Evolutionary conservation across 2,113 vertebrate species (phyloP).

Genomic region (Calypte anna): DNA sequence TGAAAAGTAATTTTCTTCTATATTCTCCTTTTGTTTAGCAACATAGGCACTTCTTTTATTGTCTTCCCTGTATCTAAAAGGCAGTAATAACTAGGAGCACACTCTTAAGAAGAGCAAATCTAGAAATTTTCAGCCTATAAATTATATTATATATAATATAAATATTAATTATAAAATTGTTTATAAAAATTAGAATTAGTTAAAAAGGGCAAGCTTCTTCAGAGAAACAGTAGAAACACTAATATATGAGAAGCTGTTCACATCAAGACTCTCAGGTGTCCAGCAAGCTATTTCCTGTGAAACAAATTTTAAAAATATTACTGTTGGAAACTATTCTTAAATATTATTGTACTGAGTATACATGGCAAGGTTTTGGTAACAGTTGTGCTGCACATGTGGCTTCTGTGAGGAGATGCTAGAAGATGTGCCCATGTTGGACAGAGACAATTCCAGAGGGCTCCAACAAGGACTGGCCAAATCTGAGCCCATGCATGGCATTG

Average conservation of each 20-base stretch:
- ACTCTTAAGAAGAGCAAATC: neutral
- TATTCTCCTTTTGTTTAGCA: neutral
- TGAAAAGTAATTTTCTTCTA: neutral
- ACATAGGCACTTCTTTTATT: neutral
- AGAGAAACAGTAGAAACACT: neutral
- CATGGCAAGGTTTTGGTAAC: neutral
- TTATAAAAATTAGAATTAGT: neutral
- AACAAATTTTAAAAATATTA: neutral
- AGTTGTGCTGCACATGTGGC: neutral
- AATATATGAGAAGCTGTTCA: neutral
- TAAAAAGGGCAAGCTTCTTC: neutral
- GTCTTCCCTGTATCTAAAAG: neutral
- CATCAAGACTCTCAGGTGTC: neutral
- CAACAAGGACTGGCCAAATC: neutral
- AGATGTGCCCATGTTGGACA: neutral
- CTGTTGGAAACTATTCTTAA: neutral
- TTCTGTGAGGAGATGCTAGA: neutral
- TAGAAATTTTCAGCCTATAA: neutral
- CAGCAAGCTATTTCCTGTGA: neutral
- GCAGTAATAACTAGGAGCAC: neutral
- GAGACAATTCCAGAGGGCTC: neutral
- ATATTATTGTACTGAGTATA: neutral
- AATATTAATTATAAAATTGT: neutral
- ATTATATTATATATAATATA: neutral
- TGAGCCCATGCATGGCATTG: no score